phyloP scores from a whole-genome alignment of 2,888 invertebrate species.

The Digitonthophagus gazella region DNA sequence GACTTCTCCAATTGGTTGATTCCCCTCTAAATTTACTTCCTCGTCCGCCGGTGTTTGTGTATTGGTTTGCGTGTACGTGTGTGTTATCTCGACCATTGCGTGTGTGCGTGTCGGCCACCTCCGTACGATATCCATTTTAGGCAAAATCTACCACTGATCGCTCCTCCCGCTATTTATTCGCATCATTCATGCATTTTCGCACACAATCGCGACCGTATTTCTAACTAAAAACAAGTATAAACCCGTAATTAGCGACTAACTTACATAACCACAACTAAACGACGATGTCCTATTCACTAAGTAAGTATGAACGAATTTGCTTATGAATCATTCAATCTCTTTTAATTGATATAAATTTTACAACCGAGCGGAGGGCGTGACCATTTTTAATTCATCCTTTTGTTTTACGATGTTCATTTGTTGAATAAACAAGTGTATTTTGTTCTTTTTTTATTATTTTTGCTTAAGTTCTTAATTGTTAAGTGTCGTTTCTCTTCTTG shows the following conservation, averaged over 20 bases:
- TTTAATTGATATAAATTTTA: too few species aligned
- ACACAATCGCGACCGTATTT: not conserved
- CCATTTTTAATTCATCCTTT: too few species aligned
- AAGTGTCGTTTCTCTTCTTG: constrained; percentile 33
- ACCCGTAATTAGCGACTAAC: not conserved
- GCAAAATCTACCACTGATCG: constrained; percentile 13
- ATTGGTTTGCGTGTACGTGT: too few species aligned
- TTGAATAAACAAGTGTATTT: too few species aligned
- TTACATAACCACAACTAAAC: constrained; percentile 20
- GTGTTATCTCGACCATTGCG: not conserved
- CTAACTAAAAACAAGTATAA: not conserved
- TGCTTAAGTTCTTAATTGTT: too few species aligned
- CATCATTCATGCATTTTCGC: constrained; percentile 1
- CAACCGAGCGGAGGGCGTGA: too few species aligned
- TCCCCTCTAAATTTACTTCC: constrained; percentile 1
- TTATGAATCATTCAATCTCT: too few species aligned
- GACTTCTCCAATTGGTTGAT: not conserved
- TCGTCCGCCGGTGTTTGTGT: not conserved
- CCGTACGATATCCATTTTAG: constrained; percentile 27
- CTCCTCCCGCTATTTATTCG: not conserved
- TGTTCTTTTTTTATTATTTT: too few species aligned
- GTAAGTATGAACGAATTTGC: constrained; percentile 27
- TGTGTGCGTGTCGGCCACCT: not conserved
- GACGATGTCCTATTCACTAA: constrained; percentile 25
- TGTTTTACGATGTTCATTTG: too few species aligned